These are phyloP conservation scores for Gisinianus flammeolus DNA, from an alignment of 2,888 invertebrate species.

Conservation along the genomic window DNA sequence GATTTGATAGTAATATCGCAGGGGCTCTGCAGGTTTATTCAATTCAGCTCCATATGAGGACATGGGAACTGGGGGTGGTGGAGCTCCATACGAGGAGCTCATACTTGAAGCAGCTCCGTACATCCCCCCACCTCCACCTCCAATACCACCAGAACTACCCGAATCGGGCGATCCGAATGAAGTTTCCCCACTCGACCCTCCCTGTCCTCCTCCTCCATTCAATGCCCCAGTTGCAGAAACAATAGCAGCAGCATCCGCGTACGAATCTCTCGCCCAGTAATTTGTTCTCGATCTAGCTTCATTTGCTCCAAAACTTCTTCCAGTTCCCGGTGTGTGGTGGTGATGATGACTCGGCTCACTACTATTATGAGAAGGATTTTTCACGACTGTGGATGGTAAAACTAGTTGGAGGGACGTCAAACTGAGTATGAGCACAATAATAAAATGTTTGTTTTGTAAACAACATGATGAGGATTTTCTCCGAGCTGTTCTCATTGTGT, in stretches of 20 bases:
- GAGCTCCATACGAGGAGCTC: constrained; percentile 27
- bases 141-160: not conserved
- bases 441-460: not conserved
- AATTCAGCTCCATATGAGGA: constrained; percentile 25
- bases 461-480: not conserved
- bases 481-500: not conserved
- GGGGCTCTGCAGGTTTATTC: constrained; percentile 22
- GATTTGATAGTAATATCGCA: constrained; percentile 30
- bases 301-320: not conserved
- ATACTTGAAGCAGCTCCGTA: constrained; percentile 18
- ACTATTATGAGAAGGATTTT: not conserved
- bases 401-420: not conserved
- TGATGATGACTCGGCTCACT: not conserved
- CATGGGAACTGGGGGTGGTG: constrained; percentile 5
- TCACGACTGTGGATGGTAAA: not conserved
- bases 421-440: not conserved
- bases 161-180: not conserved
- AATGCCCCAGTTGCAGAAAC: not conserved
- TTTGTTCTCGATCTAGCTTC: constrained; percentile 1
- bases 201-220: not conserved
- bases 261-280: constrained; percentile 36
- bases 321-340: not conserved
- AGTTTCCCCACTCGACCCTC: constrained; percentile 5
- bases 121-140: not conserved
- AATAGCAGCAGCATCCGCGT: constrained; percentile 28